Evolutionary conservation across 1,140 invertebrate species (phyloP), one percentile per base, ranked within the genome.

Genomic region (Copidosoma floridanum): DNA sequence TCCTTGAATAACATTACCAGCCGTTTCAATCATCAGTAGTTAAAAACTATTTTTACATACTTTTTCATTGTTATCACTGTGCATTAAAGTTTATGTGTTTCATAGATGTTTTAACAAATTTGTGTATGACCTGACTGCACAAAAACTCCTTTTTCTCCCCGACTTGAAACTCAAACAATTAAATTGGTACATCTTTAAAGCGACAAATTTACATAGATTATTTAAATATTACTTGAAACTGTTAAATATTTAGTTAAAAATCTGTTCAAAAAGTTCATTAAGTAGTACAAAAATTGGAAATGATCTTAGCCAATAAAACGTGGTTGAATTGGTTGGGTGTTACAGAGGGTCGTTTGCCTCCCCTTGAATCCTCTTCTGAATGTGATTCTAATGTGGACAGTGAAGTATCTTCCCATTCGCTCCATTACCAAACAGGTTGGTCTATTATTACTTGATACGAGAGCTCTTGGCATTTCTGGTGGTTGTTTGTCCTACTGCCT

Each of bases 391-490:
- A 85, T 71, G 81, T 85, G 74, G 84, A 91, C 82, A 89, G 86
- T 82, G 88, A 89, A 84, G 84, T 89, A 76, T 88, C 88, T 78
- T 89, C 87, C 82, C 85, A 88, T 81, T 88, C 88, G 81, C 85
- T 89, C 80, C 85, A 88, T 83, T 90, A 88, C 78, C 85, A 88
- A 84, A 83, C 85, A 85, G 85, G 85, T 86, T 81, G 84, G 83
- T 86, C 82, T 8, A 76, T 62, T 75, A 76, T 79, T 70, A 73
- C 68, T 76, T 74, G 69, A 69, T 71, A 68, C 71, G 57, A 70
- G 57, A 44, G 20, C n/a, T 44, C 23, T 32, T 41, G 46, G 24
- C 27, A 54, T 47, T 37, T n/a, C n/a, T n/a, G n/a, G n/a, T n/a
- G n/a, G n/a, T n/a, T n/a, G n/a, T n/a, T n/a, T n/a, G 12, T 51